These are phyloP conservation scores for Eueremaeus valkanovi DNA, from an alignment of 2,888 invertebrate genomes.

Conservation along the genomic window DNA sequence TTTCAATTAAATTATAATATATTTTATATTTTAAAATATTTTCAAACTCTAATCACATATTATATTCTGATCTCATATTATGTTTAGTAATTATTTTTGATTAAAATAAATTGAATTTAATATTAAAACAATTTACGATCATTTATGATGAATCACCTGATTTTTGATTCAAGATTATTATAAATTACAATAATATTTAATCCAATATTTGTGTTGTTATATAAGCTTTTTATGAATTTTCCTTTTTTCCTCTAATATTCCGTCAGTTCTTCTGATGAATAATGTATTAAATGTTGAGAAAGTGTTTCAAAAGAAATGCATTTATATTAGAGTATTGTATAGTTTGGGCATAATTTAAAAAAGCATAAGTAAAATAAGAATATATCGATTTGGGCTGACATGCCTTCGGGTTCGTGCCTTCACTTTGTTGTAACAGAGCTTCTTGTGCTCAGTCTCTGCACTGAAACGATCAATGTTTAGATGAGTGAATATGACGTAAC, in stretches of 20 bases:
- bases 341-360: not conserved
- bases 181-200: too few species aligned
- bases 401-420: not conserved
- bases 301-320: too few species aligned
- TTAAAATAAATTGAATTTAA: not conserved
- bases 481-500: not conserved
- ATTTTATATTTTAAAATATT: too few species aligned
- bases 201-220: too few species aligned
- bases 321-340: too few species aligned
- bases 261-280: too few species aligned
- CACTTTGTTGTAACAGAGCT: not conserved
- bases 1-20: too few species aligned
- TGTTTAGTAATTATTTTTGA: not conserved
- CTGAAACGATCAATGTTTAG: slow-evolving; percentile 8
- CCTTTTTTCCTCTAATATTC: too few species aligned
- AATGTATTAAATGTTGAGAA: too few species aligned
- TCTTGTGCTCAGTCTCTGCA: not conserved
- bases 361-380: not conserved
- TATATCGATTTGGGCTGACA: not conserved
- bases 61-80: too few species aligned
- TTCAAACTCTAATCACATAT: too few species aligned
- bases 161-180: not conserved
- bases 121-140: not conserved
- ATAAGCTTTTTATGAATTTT: too few species aligned
- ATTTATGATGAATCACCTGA: not conserved